These are phyloP conservation scores for Rhegmatorhina hoffmannsi DNA, from an alignment of 2,113 vertebrate species.

Conservation along the genomic window DNA sequence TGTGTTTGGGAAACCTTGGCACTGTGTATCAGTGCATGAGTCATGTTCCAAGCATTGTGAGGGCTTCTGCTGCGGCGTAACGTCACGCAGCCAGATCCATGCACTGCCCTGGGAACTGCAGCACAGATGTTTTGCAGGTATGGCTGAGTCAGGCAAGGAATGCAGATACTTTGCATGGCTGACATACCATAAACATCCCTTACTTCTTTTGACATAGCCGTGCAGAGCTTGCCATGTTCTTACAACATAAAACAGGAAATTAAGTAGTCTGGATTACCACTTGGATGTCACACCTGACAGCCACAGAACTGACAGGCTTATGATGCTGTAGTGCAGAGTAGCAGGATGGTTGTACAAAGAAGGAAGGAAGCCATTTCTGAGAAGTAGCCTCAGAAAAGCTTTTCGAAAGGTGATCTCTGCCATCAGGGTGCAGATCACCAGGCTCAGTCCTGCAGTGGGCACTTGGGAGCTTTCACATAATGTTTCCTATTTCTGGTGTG, in stretches of 20 bases:
- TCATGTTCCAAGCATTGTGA: neutral
- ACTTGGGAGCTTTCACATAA: neutral
- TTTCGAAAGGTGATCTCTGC: neutral
- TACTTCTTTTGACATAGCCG: neutral
- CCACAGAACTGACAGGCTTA: neutral
- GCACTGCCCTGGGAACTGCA: neutral
- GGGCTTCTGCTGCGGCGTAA: conserved; percentile 7
- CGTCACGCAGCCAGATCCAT: neutral
- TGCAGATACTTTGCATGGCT: neutral
- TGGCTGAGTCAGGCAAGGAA: neutral
- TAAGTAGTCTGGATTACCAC: neutral
- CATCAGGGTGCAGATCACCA: neutral
- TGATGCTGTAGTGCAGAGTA: neutral
- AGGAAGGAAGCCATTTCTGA: neutral
- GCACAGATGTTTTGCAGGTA: neutral
- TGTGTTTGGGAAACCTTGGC: conserved; percentile 4
- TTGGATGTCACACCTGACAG: neutral
- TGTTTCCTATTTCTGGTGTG: neutral
- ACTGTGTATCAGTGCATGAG: neutral
- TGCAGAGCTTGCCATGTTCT: neutral
- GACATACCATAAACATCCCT: neutral
- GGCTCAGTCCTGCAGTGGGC: neutral
- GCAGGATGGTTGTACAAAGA: neutral
- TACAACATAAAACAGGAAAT: neutral
- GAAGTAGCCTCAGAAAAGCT: neutral